These are phyloP conservation scores for Pyxicephalus adspersus DNA, from an alignment of 2,113 vertebrate species.

Conservation along the genomic window DNA sequence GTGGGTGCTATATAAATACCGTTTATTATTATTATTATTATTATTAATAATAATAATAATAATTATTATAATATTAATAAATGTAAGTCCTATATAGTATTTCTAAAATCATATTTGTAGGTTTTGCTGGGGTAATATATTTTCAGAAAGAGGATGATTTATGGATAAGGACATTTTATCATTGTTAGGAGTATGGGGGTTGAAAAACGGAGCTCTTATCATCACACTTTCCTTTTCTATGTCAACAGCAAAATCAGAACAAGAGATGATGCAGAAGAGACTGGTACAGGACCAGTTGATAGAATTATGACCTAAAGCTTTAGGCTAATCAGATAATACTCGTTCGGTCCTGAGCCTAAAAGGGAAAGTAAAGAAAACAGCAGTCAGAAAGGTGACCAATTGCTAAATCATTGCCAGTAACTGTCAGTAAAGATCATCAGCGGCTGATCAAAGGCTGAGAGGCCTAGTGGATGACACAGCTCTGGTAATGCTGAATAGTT, in stretches of 20 bases:
- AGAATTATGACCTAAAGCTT: neutral
- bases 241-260: neutral
- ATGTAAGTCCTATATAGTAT: too few relatives aligned
- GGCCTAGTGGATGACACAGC: neutral
- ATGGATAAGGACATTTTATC: too few relatives aligned
- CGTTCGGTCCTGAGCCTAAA: slow-evolving; percentile 14
- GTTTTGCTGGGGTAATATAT: too few relatives aligned
- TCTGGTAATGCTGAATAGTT: neutral
- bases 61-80: too few relatives aligned
- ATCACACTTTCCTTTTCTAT: neutral
- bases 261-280: neutral
- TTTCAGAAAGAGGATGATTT: too few relatives aligned
- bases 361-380: slow-evolving; percentile 19
- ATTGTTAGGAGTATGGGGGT: too few relatives aligned
- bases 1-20: too few relatives aligned
- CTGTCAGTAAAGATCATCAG: slow-evolving; percentile 19
- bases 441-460: slow-evolving; percentile 34
- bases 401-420: slow-evolving; percentile 29
- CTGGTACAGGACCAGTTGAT: neutral
- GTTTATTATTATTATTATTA: too few relatives aligned
- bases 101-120: too few relatives aligned
- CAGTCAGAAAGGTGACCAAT: slow-evolving; percentile 46
- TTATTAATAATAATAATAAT: too few relatives aligned
- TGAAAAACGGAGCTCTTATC: too few relatives aligned
- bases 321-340: slow-evolving; percentile 33